A percentile compares a stretch with the other conserved stretches of the same genome.
Evolutionary conservation across 2,113 vertebrate species (phyloP).

Genomic region (Chauna torquata): DNA sequence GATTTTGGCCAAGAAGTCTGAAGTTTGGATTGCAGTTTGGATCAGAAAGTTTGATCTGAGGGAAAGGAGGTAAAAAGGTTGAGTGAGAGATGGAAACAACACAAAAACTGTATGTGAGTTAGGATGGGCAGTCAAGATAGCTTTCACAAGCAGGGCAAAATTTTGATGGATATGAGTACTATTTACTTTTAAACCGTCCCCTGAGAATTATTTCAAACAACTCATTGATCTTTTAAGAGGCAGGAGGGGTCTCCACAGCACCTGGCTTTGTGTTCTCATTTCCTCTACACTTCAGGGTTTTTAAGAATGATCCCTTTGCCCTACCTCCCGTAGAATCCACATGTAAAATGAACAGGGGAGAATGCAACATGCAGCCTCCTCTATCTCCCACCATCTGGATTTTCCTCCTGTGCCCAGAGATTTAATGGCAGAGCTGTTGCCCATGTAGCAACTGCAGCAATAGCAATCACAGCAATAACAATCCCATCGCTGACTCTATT

Average conservation of each 20-base stretch:
- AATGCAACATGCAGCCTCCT: background rate
- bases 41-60: background rate
- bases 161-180: background rate
- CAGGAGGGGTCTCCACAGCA: background rate
- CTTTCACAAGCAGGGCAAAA: background rate
- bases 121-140: background rate
- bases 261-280: slow-evolving; percentile 49
- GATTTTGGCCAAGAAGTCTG: background rate
- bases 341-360: background rate
- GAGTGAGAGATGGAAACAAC: background rate
- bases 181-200: background rate
- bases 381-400: background rate
- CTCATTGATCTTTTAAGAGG: background rate
- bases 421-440: background rate
- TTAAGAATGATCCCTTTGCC: slow-evolving; percentile 18
- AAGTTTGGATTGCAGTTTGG: background rate
- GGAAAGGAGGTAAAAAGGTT: background rate
- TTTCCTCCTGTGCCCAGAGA: background rate
- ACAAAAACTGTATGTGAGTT: background rate
- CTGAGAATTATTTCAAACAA: background rate
- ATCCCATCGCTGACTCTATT: background rate
- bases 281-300: background rate
- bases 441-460: background rate
- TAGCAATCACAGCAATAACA: background rate
- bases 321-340: background rate